These are phyloP conservation scores for Nomada lathburiana DNA, from an alignment of 2,888 invertebrate genomes.

Conservation along the genomic window DNA sequence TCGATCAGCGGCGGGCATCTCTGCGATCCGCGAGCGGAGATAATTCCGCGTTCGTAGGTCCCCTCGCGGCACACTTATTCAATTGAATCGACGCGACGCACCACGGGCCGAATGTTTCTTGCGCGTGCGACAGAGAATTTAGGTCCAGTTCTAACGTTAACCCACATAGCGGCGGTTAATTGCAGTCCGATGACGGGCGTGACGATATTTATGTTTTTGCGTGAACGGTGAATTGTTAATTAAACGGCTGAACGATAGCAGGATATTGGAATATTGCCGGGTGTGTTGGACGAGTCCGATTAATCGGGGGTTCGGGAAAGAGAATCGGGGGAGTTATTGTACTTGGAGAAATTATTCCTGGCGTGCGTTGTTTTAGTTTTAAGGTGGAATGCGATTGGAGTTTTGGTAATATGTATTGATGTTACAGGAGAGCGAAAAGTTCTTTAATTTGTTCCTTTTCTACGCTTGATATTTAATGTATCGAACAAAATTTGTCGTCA, in stretches of 20 bases:
- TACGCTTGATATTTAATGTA: too few species aligned
- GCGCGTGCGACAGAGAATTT: constrained; percentile 14
- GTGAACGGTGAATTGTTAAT: constrained; percentile 36
- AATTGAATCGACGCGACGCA: constrained; percentile 51
- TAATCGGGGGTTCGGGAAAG: too few species aligned
- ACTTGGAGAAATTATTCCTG: too few species aligned
- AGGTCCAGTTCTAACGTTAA: constrained; percentile 12
- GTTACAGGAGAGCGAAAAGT: too few species aligned
- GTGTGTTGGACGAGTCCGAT: too few species aligned
- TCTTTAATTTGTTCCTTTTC: too few species aligned
- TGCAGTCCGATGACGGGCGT: constrained; percentile 44
- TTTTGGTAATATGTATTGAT: too few species aligned
- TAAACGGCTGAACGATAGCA: background rate
- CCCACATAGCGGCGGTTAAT: constrained; percentile 46
- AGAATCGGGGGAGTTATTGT: too few species aligned
- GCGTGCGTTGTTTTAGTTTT: too few species aligned
- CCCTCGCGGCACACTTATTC: constrained; percentile 49
- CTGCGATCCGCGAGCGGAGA: constrained; percentile 50
- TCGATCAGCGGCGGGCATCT: constrained; percentile 50
- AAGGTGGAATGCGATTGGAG: too few species aligned
- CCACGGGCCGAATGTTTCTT: constrained; percentile 15
- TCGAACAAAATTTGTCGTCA: too few species aligned
- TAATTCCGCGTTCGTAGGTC: constrained; percentile 48
- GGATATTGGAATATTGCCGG: background rate
- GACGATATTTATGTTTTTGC: constrained; percentile 34